Evolutionary conservation across 2,888 invertebrate genomes (phyloP).

Genomic region (Asteroscopus sphinx): DNA sequence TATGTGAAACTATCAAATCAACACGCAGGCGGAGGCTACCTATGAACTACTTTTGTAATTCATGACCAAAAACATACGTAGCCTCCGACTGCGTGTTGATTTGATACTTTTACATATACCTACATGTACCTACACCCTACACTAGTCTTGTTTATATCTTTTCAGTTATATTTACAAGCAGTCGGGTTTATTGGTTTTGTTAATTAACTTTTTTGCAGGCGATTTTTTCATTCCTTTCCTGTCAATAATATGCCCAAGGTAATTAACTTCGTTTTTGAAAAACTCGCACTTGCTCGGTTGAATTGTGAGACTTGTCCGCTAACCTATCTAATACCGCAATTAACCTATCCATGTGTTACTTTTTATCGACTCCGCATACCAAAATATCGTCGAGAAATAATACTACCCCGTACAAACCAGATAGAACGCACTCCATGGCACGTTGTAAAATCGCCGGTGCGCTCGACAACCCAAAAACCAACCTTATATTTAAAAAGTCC

Average conservation of each 20-base stretch:
- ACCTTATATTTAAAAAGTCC: constrained; percentile 30
- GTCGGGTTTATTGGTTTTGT: no score
- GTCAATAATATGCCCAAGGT: constrained; percentile 33
- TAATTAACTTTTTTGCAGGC: no score
- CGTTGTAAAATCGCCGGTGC: constrained; percentile 37
- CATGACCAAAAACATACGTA: no score
- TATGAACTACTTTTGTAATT: no score
- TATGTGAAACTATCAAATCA: no score
- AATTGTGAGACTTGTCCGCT: constrained; percentile 15
- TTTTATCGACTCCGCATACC: constrained; percentile 1
- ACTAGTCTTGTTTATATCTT: no score
- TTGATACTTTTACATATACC: no score
- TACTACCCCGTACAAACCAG: constrained; percentile 13
- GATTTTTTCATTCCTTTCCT: constrained; percentile 19
- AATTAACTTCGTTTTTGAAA: no score
- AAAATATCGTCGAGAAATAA: constrained; percentile 24
- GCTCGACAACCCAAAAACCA: constrained; percentile 12
- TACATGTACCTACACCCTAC: no score
- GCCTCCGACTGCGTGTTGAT: no score
- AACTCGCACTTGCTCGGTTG: constrained; percentile 39
- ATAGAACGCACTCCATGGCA: constrained; percentile 18
- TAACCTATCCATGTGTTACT: not conserved
- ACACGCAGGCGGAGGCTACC: no score
- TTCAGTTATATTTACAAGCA: no score
- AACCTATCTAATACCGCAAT: constrained; percentile 7